Percentiles rank a stretch among this genome's conserved stretches.
These are phyloP conservation scores for Ptychodera flava DNA, from an alignment of 35 echinoderm and acorn worm species.

Conservation along the genomic window DNA sequence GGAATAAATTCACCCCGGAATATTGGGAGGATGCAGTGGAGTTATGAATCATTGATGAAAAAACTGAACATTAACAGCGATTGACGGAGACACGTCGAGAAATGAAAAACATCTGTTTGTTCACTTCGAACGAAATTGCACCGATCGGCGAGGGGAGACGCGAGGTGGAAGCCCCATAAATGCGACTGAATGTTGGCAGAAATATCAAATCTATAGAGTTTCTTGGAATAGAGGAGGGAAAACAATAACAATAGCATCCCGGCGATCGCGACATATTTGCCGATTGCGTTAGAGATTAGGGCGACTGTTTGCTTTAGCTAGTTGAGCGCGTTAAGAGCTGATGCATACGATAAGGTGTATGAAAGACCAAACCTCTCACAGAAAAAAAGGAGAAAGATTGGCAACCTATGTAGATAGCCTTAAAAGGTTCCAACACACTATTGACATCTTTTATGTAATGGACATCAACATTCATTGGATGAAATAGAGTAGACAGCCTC, in stretches of 20 bases:
- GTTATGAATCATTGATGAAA: neutral
- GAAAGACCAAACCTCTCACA: neutral
- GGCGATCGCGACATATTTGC: neutral
- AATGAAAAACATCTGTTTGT: neutral
- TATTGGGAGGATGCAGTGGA: neutral
- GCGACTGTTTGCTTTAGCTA: neutral
- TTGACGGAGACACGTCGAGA: too few relatives aligned
- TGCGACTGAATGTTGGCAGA: too few relatives aligned
- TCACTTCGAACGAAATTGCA: neutral
- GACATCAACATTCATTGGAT: conserved; percentile 1
- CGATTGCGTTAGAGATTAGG: neutral
- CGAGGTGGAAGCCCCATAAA: too few relatives aligned
- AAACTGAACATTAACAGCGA: neutral
- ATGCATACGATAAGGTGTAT: neutral
- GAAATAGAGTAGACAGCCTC: neutral
- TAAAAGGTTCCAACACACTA: neutral
- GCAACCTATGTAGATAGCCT: neutral
- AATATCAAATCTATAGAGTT: too few relatives aligned
- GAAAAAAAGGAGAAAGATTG: neutral
- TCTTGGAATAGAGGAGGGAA: neutral
- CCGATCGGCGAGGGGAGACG: neutral
- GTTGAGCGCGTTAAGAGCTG: neutral
- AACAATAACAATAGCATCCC: neutral
- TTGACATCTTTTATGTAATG: neutral
- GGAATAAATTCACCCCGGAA: neutral